Percentiles rank a stretch among this genome's conserved stretches.
Conservation (phyloP, 2,113 vertebrate genomes). For the Numenius arquata region DNA sequence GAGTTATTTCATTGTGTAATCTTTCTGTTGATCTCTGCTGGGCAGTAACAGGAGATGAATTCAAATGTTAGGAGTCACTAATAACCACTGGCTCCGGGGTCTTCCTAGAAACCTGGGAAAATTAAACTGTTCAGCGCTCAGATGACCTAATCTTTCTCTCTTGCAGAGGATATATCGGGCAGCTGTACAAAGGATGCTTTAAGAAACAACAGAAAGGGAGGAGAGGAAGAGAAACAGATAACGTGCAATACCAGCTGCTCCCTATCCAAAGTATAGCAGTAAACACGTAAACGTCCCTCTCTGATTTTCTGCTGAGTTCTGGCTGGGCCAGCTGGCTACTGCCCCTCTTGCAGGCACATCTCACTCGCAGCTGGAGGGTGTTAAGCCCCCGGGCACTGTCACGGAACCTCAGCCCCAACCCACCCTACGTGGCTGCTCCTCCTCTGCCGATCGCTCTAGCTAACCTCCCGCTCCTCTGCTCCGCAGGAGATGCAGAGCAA, state of each 20-base stretch:
- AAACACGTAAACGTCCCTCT: not conserved
- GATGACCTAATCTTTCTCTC: not conserved
- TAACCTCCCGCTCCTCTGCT: not conserved
- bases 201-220: not conserved
- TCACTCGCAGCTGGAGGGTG: not conserved
- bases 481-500: not conserved
- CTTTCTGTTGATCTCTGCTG: not conserved
- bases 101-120: not conserved
- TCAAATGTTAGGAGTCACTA: not conserved
- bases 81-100: not conserved
- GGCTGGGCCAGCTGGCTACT: not conserved
- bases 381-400: rapidly evolving
- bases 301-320: not conserved
- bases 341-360: not conserved
- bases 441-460: not conserved
- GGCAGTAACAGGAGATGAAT: not conserved
- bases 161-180: not conserved
- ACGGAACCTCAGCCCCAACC: not conserved
- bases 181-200: not conserved
- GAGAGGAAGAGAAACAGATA: not conserved
- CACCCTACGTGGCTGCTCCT: rapidly evolving
- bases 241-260: not conserved
- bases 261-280: not conserved
- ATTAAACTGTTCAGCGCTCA: not conserved
- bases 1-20: not conserved